Base-by-base conservation (phyloP, 2,113 vertebrate genomes). In the Himantopus leucocephalus region DNA sequence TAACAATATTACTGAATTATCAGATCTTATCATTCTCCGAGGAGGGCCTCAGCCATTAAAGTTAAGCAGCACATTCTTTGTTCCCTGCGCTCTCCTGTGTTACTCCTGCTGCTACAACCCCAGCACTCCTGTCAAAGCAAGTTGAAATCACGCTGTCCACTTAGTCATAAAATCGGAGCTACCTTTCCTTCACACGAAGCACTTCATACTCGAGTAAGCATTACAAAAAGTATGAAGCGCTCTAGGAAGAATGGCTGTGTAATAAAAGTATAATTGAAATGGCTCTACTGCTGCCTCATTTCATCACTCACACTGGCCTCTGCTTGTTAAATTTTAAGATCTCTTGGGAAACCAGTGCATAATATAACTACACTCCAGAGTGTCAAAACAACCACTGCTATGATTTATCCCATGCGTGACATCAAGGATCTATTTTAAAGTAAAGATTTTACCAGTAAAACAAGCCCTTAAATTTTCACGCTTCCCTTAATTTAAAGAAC, bases 311-410 rank as follows among this genome's bases (percentile, higher is more conserved):
- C 37, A 50, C 82, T 80, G 78, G 81, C 85, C 91, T 90, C 89
- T 93, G 85, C 90, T 95, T 95, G 90, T 91, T 97, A 97, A 97
- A 96, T 95, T 92, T 96, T 96, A 94, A 97, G 87, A 75, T 94
- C 74, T 85, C 72, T 96, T 95, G 88, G 96, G 94, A 97, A 92
- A 94, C 30, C 52, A 93, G 72, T 83, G 80, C 79, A 85, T 90
- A 97, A 79, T 78, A 60, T 95, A 97, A 96, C 73, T 90, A 91
- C 84, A 85, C 91, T 97, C 84, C 80, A 52, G 75, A 82, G 84
- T 88, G 79, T 97, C 82, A 95, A 96, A 96, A 88, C 87, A 95
- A 73, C 60, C 30, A 67, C 45, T 88, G 88, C 67, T 76, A 89
- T 94, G 82, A 95, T 94, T 85, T 87, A 91, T 77, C 74, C 93